Base-by-base conservation (phyloP, 2,888 invertebrate genomes). In the Ctena decussata region DNA sequence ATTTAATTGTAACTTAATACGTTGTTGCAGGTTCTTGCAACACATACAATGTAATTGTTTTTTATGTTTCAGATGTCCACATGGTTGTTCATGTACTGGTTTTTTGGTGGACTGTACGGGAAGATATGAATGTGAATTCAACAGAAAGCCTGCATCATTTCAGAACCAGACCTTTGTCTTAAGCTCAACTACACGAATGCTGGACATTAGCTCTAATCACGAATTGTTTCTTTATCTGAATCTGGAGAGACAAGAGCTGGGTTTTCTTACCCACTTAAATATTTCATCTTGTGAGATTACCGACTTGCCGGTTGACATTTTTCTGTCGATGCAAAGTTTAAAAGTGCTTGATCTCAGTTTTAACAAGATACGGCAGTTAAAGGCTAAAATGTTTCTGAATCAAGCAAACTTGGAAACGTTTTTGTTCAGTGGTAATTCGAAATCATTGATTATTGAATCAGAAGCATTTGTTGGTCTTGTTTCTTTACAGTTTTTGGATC, bases 401-500 rank as follows among this genome's bases (percentile, higher is more conserved):
- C 39, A 86, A n/a, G 15, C n/a, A 0, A 65, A 81, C 32, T 37
- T 89, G n/a, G 75, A 81, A 71, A 57, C 15, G 15, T 44, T 89
- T n/a, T 70, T 71, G 30, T 24, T 89, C 11, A 49, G 75, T 15
- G 75, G 82, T 15, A 89, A 89, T 35, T 15, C 30, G 0, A 30
- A 5, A 24, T 80, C 87, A 21, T 32, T 44, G 18, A 44, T 18
- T 15, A 57, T 89, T 27, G 69, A 71, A 44, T 78, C 78, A 21
- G 44, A 74, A n/a, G 72, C 84, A 35, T 89, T 89, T 69, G 12
- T 15, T n/a, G 80, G 72, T 41, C 44, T 89, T 30, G n/a, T 35
- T 3, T 24, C 60, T 5, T 39, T 87, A 24, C 46, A 44, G 32
- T 24, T 12, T 21, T 44, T 87, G 24, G 82, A 87, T 70, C 46